Conservation (phyloP, 2,113 vertebrate genomes). For the Chamaetylas fuelleborni region DNA sequence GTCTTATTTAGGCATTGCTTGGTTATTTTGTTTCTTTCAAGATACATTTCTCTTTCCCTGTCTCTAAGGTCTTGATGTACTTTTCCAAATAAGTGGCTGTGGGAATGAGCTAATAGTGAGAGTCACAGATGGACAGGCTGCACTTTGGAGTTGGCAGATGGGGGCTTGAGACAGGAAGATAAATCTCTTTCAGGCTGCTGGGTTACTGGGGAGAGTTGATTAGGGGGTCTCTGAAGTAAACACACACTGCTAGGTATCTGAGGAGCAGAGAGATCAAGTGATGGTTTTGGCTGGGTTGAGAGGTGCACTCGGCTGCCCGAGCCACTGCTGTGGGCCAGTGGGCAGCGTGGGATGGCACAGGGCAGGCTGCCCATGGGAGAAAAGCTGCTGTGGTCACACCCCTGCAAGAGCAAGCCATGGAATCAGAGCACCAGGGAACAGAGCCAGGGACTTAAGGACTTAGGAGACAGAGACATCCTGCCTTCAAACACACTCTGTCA, state of each 20-base stretch:
- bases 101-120: neutral
- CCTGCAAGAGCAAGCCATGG: neutral
- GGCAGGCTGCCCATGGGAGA: neutral
- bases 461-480: neutral
- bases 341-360: neutral
- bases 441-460: neutral
- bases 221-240: conserved; percentile 10
- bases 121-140: conserved; percentile 17
- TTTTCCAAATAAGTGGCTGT: neutral
- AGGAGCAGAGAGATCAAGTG: neutral
- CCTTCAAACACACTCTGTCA: neutral
- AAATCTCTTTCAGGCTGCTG: neutral
- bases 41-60: neutral
- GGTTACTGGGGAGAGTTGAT: neutral
- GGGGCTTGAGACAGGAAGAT: neutral
- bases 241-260: neutral
- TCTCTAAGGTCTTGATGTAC: neutral
- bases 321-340: neutral
- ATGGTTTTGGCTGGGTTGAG: neutral
- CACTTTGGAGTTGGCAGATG: neutral
- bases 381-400: neutral
- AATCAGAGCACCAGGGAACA: neutral
- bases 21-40: neutral
- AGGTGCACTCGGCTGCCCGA: neutral
- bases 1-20: neutral